Evolutionary conservation across 2,113 vertebrate species (phyloP), one percentile per base, ranked within the genome.

Genomic region (Sorex fumeus): DNA sequence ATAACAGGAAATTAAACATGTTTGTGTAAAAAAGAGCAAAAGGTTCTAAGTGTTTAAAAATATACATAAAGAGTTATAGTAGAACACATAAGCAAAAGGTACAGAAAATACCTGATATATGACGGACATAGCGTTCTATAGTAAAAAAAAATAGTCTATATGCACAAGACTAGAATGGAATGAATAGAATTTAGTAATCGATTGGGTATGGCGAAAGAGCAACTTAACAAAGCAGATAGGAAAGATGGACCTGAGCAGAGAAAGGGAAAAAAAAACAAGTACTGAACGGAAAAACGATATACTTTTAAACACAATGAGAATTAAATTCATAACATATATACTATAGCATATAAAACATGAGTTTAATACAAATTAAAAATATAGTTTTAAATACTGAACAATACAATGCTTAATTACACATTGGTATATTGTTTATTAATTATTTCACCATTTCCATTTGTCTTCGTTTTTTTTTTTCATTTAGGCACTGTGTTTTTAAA

Each of bases 391-490:
- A 53, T 71, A 78, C 0, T 69, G 27, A 82, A 10, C 11, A 84
- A 75, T 75, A 57, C 78, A 69, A 79, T 91, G 28, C 16, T 66
- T 72, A 84, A 66, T 50, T 92, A 72, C 45, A 88, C 3, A 50
- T 9, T 50, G 23, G 67, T 9, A 25, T 70, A 47, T 40, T 76
- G 27, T 57, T 75, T 19, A 75, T 62, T 43, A 82, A 72, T 86
- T 72, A 8, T 91, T 90, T 27, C 88, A 34, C n/a, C 2, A 67
- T 80, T 86, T 89, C 23, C 32, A 64, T 83, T 28, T 93, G 16
- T 78, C n/a, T 60, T 84, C 85, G 16, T 53, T 53, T 53, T 53
- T 53, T 53, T 50, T 53, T 53, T 53, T 53, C 10, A 10, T 53
- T 53, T 53, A 10, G 11, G 16, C 16, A 53, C 50, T 53, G 50